phyloP scores from a whole-genome alignment of 2,797 vertebrate genomes.

The Phaenicophaeus curvirostris region DNA sequence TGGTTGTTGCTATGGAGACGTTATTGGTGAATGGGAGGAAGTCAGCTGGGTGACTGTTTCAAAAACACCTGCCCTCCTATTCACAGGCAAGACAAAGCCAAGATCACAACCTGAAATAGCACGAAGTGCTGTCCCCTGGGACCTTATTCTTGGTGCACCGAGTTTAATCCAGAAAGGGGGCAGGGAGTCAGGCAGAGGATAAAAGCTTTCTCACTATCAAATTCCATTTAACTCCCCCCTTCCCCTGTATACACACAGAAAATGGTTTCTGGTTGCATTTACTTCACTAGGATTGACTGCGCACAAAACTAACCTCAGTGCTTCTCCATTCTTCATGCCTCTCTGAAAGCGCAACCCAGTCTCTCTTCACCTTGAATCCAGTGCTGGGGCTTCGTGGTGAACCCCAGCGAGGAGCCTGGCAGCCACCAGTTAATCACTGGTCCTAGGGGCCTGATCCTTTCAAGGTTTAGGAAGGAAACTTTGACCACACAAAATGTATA shows the following conservation, averaged over 20 bases:
- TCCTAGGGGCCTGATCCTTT: background rate
- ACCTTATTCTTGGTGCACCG: background rate
- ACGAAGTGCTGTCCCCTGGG: background rate
- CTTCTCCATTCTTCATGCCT: background rate
- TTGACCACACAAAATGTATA: background rate
- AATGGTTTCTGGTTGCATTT: background rate
- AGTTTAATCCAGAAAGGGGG: background rate
- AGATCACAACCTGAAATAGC: slow-evolving; percentile 11
- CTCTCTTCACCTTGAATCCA: background rate
- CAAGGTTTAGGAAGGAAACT: background rate
- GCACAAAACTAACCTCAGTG: background rate
- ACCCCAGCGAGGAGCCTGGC: background rate
- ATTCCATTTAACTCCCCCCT: background rate
- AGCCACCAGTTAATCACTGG: background rate
- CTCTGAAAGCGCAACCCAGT: background rate
- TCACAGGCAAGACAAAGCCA: slow-evolving; percentile 30
- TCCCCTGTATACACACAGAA: background rate
- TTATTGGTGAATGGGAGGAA: slow-evolving; percentile 39
- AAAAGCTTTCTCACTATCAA: background rate
- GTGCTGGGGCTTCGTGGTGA: accelerated
- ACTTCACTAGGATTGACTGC: background rate
- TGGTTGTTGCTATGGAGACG: slow-evolving; percentile 18
- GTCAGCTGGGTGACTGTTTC: background rate
- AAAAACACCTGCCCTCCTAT: slow-evolving; percentile 44
- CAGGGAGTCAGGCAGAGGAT: background rate